A percentile compares a stretch with the other conserved stretches of the same genome.
Evolutionary conservation across 2,888 invertebrate species (phyloP).

Genomic region (Craniophora ligustri): DNA sequence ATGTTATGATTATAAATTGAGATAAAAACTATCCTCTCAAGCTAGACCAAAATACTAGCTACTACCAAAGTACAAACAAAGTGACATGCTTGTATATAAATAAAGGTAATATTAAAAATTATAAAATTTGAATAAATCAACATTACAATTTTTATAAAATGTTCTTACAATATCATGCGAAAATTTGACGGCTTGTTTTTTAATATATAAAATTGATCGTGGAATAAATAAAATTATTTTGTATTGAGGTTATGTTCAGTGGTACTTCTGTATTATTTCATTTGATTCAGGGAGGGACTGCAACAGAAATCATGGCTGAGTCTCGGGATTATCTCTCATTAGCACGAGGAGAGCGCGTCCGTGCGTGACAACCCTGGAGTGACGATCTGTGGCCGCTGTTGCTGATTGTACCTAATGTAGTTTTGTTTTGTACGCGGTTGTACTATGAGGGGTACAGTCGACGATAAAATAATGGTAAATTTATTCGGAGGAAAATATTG

Average conservation of each 20-base stretch:
- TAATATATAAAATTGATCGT: too few species aligned
- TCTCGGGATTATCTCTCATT: constrained; percentile 82
- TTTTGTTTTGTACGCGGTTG: constrained; percentile 18
- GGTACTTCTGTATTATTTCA: constrained; percentile 1
- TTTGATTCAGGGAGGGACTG: constrained; percentile 16
- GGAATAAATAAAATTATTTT: too few species aligned
- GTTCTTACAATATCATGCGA: too few species aligned
- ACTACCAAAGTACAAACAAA: too few species aligned
- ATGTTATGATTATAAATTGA: too few species aligned
- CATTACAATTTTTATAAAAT: too few species aligned
- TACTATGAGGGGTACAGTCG: not conserved
- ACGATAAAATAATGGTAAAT: not conserved
- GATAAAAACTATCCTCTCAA: too few species aligned
- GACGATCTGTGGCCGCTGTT: constrained; percentile 15
- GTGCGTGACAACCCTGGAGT: constrained; percentile 63
- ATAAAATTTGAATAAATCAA: too few species aligned
- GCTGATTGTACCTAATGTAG: constrained; percentile 37
- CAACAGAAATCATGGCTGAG: constrained; percentile 51
- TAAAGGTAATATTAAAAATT: too few species aligned
- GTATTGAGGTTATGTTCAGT: not conserved
- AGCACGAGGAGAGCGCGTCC: constrained; percentile 69
- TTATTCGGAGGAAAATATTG: not conserved
- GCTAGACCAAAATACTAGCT: too few species aligned
- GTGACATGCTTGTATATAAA: too few species aligned
- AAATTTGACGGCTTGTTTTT: too few species aligned